A percentile compares a stretch with the other conserved stretches of the same genome.
These are phyloP conservation scores for Argyrosomus japonicus DNA, from an alignment of 2,113 vertebrate genomes.

Conservation along the genomic window DNA sequence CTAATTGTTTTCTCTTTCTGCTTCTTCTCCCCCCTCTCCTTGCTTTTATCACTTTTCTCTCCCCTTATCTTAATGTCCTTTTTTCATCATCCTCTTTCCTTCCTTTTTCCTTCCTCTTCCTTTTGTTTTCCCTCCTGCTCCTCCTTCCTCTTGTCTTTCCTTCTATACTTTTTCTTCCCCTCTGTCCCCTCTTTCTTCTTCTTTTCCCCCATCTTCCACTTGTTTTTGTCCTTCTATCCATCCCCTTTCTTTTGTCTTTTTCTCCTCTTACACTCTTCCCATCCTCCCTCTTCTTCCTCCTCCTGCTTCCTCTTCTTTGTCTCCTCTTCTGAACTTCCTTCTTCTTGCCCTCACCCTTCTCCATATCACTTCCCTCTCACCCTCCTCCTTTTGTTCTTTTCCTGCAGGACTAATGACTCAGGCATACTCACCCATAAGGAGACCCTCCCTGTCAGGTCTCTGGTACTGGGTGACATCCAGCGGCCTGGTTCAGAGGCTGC, in stretches of 20 bases:
- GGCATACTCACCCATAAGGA: slow-evolving; percentile 94
- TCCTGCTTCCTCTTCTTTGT: neutral
- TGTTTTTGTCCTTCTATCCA: neutral
- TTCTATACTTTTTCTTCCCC: too few relatives aligned
- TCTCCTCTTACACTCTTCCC: neutral
- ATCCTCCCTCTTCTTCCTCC: neutral
- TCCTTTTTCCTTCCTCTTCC: neutral
- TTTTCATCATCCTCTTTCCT: neutral
- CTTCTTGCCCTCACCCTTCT: neutral
- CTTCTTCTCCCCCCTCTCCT: too few relatives aligned
- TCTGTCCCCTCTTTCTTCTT: neutral
- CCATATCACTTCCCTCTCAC: neutral
- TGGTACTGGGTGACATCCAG: slow-evolving; percentile 90
- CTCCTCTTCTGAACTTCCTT: too few relatives aligned
- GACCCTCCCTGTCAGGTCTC: slow-evolving; percentile 90
- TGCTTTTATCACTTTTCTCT: neutral
- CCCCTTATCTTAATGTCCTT: too few relatives aligned
- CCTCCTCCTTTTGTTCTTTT: neutral
- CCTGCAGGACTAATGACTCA: slow-evolving; percentile 90
- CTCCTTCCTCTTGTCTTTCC: slow-evolving; percentile 34
- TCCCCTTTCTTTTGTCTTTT: neutral
- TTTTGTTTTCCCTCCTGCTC: too few relatives aligned
- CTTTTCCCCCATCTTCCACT: neutral
- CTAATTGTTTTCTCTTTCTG: neutral
- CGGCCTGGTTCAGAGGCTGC: slow-evolving; percentile 91